A percentile compares a stretch with the other conserved stretches of the same genome.
phyloP scores from a whole-genome alignment of 2,888 invertebrate genomes.

The Pristionchus mayeri region DNA sequence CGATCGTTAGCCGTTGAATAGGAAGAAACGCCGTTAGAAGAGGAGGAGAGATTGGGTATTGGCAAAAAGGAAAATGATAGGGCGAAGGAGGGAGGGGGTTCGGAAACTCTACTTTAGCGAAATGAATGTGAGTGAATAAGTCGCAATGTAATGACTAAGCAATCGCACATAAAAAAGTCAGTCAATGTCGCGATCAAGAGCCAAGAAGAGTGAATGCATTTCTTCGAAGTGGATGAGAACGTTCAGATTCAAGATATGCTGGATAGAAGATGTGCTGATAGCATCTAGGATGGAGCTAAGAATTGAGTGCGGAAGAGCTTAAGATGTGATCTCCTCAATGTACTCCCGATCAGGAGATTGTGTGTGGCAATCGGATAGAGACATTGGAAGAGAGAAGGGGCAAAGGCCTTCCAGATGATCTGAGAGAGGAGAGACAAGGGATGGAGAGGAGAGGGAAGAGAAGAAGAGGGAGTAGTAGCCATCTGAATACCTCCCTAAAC shows the following conservation, averaged over 20 bases:
- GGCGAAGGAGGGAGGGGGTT: background rate
- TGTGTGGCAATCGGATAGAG: background rate
- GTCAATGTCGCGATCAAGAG: no score
- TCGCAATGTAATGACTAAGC: background rate
- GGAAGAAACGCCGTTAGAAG: constrained; percentile 26
- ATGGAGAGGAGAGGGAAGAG: background rate
- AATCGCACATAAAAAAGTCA: background rate
- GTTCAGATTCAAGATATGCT: no score
- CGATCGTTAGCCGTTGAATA: constrained; percentile 6
- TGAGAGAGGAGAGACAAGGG: background rate
- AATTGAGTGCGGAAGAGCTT: no score
- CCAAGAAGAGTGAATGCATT: no score
- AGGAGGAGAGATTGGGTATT: constrained; percentile 6
- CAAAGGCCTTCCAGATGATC: constrained; percentile 22
- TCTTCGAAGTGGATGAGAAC: no score
- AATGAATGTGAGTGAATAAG: background rate
- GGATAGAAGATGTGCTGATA: no score
- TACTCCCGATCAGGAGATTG: background rate
- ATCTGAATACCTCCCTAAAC: constrained; percentile 12
- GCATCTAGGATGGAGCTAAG: no score
- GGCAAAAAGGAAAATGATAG: background rate
- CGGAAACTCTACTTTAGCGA: background rate
- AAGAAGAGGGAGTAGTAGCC: background rate
- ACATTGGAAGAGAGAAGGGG: background rate
- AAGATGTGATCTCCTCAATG: no score